Evolutionary conservation across 1,140 invertebrate species (phyloP), one percentile per base, ranked within the genome.

Genomic region (Drosophila grimshawi): DNA sequence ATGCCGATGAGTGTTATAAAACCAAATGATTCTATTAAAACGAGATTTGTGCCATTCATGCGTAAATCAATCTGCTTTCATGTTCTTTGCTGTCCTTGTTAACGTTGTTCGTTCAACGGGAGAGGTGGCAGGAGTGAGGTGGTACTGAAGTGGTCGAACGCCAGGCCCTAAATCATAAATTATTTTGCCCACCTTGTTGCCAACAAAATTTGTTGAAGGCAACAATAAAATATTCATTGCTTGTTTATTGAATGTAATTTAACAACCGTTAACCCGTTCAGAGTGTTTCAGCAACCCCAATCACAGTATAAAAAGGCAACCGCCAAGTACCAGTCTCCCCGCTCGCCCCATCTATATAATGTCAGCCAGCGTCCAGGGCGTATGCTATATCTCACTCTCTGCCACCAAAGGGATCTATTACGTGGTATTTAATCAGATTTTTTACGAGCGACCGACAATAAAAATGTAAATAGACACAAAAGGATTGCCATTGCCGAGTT

Each of bases 351-450:
- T 41, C 32, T 45, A n/a, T 48, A 68, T 61, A 72, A 66, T 51
- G 45, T 4, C 11, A 64, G 56, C 48, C 43, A 49, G 41, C 49
- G 49, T 29, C 43, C 37, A 19, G 46, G 43, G 43, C 10, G 57
- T 60, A 43, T 48, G 43, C 48, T 56, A 49, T 49, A 10, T 10
- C 1, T 10, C 39, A 10, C 39, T 10, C 49, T 19, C 33, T 41
- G 51, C 67, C 78, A 71, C 80, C 74, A 78, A 78, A 69, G 71
- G 85, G 77, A 85, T 88, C 85, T 88, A 88, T 88, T 88, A 88
- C 85, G 85, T 88, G 85, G 85, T 90, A 90, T 89, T 89, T 89
- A 89, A 89, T 89, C 85, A 85, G 85, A 85, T 79, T 89, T 88
- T 89, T 89, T 89, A 89, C 85, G 85, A 89, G 37, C 85, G 78